These are phyloP conservation scores for Drosophila borealis DNA, from an alignment of 2,888 invertebrate species.

Conservation along the genomic window DNA sequence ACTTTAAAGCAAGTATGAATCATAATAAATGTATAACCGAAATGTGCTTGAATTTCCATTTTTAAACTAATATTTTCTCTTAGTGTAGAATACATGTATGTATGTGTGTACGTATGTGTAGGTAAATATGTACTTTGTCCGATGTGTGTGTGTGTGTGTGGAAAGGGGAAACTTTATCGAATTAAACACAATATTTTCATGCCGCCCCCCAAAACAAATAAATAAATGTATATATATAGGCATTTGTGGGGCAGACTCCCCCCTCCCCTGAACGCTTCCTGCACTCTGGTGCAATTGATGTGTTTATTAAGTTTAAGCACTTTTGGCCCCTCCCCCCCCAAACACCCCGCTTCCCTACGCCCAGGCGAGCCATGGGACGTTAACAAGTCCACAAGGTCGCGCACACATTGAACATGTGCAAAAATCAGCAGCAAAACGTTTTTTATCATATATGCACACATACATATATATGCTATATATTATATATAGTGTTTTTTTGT, in stretches of 20 bases:
- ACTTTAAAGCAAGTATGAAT: too few species aligned
- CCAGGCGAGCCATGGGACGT: constrained; percentile 19
- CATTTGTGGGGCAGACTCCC: neutral
- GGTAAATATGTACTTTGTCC: neutral
- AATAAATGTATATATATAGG: constrained; percentile 13
- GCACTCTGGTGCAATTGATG: constrained; percentile 50
- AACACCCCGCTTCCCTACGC: neutral
- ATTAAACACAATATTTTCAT: constrained; percentile 37
- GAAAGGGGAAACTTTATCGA: constrained; percentile 28
- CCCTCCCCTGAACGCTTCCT: constrained; percentile 1
- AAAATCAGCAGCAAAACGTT: constrained; percentile 62
- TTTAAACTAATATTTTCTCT: neutral
- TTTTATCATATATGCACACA: constrained; percentile 12
- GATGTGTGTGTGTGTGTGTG: too few species aligned
- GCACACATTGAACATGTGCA: constrained; percentile 60
- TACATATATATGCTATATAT: constrained; percentile 15
- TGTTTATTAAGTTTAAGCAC: constrained; percentile 51
- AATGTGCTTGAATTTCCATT: too few species aligned
- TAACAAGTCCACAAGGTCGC: constrained; percentile 71
- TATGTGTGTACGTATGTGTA: constrained; percentile 1
- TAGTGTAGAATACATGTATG: constrained; percentile 12
- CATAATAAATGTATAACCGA: too few species aligned
- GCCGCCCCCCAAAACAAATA: constrained; percentile 19
- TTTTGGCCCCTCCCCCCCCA: neutral
- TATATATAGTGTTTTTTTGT: neutral